phyloP scores from a whole-genome alignment of 2,113 vertebrate genomes.

The Anthoscopus minutus region DNA sequence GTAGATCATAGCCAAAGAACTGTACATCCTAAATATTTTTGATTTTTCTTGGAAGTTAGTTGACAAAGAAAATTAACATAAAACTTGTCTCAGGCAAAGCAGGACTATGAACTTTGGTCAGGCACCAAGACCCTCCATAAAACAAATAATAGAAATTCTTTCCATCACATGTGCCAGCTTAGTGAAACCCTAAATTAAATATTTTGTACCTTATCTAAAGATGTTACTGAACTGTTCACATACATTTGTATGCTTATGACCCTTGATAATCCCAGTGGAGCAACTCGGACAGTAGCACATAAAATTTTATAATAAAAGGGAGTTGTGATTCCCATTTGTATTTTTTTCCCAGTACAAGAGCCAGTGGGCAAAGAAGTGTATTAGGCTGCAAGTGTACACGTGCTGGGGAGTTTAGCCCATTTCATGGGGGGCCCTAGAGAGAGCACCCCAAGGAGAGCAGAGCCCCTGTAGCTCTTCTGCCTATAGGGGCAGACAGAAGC shows the following conservation, averaged over 20 bases:
- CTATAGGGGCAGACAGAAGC: fast-evolving
- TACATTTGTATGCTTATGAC: fast-evolving
- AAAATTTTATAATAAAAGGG: not conserved
- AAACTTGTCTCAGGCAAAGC: not conserved
- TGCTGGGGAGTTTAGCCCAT: not conserved
- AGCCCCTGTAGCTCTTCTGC: not conserved
- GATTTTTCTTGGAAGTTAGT: not conserved
- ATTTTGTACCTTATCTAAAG: not conserved
- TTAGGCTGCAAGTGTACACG: not conserved
- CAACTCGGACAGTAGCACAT: not conserved
- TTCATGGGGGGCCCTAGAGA: not conserved
- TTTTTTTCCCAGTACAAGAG: not conserved
- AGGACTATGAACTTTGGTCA: not conserved
- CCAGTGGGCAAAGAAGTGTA: not conserved
- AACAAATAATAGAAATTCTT: not conserved
- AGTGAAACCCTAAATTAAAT: not conserved
- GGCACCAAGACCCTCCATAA: not conserved
- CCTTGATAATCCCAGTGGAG: not conserved
- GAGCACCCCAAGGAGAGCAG: not conserved
- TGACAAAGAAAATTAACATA: not conserved
- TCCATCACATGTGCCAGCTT: not conserved
- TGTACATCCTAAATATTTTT: not conserved
- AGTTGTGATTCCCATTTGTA: not conserved
- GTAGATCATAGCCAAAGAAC: not conserved
- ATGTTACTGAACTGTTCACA: not conserved